These are phyloP conservation scores for Antidorcas marsupialis DNA, from an alignment of 2,113 vertebrate species.

Conservation along the genomic window DNA sequence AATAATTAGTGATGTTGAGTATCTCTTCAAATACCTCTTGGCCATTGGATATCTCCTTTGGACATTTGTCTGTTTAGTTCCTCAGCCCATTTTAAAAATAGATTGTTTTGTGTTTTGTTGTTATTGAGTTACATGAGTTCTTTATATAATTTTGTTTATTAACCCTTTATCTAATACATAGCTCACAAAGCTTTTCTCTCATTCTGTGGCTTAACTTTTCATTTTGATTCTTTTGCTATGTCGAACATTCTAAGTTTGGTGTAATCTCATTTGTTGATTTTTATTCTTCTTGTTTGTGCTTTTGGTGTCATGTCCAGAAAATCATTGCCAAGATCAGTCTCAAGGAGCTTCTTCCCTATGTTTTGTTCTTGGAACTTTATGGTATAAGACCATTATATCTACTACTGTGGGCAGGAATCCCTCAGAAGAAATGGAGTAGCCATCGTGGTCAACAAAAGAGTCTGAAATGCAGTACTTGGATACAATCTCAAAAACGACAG, in stretches of 20 bases:
- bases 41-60: background rate
- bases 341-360: background rate
- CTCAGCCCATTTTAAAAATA: background rate
- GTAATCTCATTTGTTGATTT: background rate
- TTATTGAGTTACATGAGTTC: background rate
- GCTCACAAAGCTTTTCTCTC: background rate
- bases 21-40: background rate
- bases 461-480: too few relatives aligned
- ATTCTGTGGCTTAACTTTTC: background rate
- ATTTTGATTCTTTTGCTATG: background rate
- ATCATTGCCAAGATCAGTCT: background rate
- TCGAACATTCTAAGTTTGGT: background rate
- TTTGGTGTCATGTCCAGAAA: background rate
- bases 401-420: too few relatives aligned
- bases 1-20: background rate
- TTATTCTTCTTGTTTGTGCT: background rate
- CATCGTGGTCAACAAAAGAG: too few relatives aligned
- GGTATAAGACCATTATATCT: too few relatives aligned
- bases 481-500: too few relatives aligned
- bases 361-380: background rate
- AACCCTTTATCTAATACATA: background rate
- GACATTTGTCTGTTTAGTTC: background rate
- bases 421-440: too few relatives aligned
- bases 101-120: background rate
- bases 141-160: background rate